A percentile compares a stretch with the other conserved stretches of the same genome.
phyloP scores from a whole-genome alignment of 2,113 vertebrate species.

The Gallinago undulata region DNA sequence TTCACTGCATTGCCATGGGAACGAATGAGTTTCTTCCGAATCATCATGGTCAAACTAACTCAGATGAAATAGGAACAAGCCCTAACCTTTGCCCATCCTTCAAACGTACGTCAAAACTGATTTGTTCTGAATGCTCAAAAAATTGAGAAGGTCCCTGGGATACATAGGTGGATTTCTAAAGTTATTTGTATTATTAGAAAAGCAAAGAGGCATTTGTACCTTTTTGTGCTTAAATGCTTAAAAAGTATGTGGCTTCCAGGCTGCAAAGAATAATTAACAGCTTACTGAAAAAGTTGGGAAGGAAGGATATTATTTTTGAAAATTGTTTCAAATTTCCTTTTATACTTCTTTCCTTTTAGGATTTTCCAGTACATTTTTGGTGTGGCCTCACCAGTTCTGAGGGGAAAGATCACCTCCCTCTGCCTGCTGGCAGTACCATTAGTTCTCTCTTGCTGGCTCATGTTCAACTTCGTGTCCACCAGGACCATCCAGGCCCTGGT shows the following conservation, averaged over 20 bases:
- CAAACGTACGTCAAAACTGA: conserved; percentile 24
- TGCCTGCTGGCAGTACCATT: background rate
- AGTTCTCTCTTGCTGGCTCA: background rate
- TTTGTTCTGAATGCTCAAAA: conserved; percentile 43
- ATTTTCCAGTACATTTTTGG: background rate
- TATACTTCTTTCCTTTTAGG: background rate
- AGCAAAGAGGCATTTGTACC: background rate
- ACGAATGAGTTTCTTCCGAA: conserved; percentile 23
- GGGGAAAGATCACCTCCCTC: background rate
- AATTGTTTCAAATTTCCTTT: background rate
- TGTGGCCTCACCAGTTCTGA: background rate
- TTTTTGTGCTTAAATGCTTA: background rate
- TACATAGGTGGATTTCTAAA: background rate
- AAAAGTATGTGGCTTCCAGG: background rate
- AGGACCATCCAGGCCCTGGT: background rate
- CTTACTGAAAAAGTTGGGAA: background rate
- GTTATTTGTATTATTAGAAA: conserved; percentile 37
- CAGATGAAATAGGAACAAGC: conserved; percentile 49
- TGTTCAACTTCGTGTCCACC: background rate
- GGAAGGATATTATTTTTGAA: background rate
- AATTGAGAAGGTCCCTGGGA: conserved; percentile 15
- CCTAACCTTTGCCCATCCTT: conserved; percentile 54
- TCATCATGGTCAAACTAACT: conserved; percentile 34
- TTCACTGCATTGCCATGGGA: conserved; percentile 50
- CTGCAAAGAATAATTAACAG: conserved; percentile 1